Base-by-base conservation (phyloP, 2,797 vertebrate genomes). In the Falco biarmicus region DNA sequence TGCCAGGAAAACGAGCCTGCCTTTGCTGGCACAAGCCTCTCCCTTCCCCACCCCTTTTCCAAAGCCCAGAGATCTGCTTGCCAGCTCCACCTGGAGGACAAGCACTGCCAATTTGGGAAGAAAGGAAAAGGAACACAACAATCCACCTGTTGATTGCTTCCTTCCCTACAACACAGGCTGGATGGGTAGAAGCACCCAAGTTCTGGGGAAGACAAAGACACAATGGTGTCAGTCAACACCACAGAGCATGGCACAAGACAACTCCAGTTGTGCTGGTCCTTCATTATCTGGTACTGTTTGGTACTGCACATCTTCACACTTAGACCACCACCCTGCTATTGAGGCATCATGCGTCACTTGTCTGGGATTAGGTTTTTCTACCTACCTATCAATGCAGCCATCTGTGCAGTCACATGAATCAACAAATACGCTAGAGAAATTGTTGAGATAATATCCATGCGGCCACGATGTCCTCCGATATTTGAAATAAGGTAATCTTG, bases 401-500 rank as follows among this genome's bases (percentile, higher is more conserved):
- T 99, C 99, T 3, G 92, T 97, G 93, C 99, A 99, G 97, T 98
- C 98, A 90, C 99, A 99, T 34, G 98, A 99, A 66, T 97, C 93
- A 19, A 76, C 50, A 97, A 99, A 99, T 37, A 98, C 92, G 13
- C 95, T 92, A 6, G 98, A 96, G 24, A 97, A 96, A 78, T 96
- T 98, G 95, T 98, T 98, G 82, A 99, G 97, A 79, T 98, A 99
- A 95, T 98, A 99, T 87, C 98, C 98, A 24, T 98, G 99, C 0
- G 99, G 99, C 99, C 99, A 99, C 0, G 99, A 97, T 5, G 98
- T 98, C 89, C 98, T 99, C 53, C 99, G 98, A 79, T 99, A 99
- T 25, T 98, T 99, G 97, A 99, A 99, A 16, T 98, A 97, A 5
- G 98, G 93, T 6, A 99, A 98, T 2, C 96, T 97, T 4, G 95